Percentiles rank a stretch among this genome's conserved stretches.
Evolutionary conservation across 2,888 invertebrate genomes (phyloP).

Genomic region (Anoplius nigerrimus): DNA sequence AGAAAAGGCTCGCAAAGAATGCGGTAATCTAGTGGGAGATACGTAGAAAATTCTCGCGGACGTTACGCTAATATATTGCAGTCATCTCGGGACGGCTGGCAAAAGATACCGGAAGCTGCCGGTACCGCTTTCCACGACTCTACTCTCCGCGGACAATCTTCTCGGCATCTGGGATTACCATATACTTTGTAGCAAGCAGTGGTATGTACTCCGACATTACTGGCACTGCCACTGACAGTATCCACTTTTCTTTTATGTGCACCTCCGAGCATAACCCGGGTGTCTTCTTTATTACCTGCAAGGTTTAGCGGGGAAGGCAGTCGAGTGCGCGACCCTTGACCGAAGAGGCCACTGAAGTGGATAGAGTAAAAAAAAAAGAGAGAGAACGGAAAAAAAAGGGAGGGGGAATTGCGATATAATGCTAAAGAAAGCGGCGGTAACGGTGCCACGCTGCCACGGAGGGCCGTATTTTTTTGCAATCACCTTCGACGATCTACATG

Average conservation of each 20-base stretch:
- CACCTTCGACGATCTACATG: too few species aligned
- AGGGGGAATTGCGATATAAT: neutral
- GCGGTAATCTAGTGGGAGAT: slow-evolving; percentile 19
- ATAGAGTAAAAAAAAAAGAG: neutral
- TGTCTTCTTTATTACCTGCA: slow-evolving; percentile 46
- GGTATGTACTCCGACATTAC: slow-evolving; percentile 37
- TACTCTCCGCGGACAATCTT: slow-evolving; percentile 42
- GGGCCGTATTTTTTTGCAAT: too few species aligned
- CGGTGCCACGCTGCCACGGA: too few species aligned
- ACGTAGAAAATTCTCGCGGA: slow-evolving; percentile 41
- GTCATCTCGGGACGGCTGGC: slow-evolving; percentile 46
- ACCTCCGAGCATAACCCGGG: slow-evolving; percentile 22
- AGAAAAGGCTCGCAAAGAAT: slow-evolving; percentile 24
- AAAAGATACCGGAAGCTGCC: slow-evolving; percentile 51
- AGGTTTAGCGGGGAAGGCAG: slow-evolving; percentile 11
- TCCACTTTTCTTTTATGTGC: slow-evolving; percentile 47
- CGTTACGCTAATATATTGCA: slow-evolving; percentile 52
- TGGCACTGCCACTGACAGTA: slow-evolving; percentile 38
- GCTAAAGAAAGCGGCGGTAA: neutral
- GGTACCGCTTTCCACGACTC: neutral
- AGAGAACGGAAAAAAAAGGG: neutral
- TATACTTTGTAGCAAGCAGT: slow-evolving; percentile 39
- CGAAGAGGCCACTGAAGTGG: neutral
- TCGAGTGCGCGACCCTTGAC: neutral
- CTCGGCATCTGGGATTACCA: slow-evolving; percentile 53